These are phyloP conservation scores for Clavelina lepadiformis DNA, from an alignment of 23 tunicate species.

Conservation along the genomic window DNA sequence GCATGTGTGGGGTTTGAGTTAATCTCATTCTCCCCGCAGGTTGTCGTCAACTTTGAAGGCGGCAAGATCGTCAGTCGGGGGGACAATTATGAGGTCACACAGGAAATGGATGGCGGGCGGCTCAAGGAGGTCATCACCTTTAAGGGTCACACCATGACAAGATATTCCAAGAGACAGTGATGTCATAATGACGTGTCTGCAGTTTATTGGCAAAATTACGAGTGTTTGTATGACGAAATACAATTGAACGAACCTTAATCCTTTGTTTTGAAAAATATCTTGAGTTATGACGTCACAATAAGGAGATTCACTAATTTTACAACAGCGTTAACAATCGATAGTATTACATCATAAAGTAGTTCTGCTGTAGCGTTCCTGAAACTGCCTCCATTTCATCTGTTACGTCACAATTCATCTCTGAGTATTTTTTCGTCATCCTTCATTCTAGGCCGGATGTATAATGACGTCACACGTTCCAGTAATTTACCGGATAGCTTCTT, in stretches of 20 bases:
- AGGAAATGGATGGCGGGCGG: conserved; percentile 58
- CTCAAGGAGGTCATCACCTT: conserved; percentile 65
- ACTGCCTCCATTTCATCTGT: too few species aligned
- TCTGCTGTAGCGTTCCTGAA: too few species aligned
- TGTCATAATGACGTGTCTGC: too few species aligned
- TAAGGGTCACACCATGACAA: conserved; percentile 64
- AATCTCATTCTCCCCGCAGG: conserved; percentile 41
- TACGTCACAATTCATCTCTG: conserved; percentile 75
- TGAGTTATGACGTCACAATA: too few species aligned
- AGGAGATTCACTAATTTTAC: too few species aligned
- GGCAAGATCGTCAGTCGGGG: conserved; percentile 45
- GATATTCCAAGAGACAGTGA: conserved; percentile 29
- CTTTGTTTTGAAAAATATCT: too few species aligned
- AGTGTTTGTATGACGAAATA: too few species aligned
- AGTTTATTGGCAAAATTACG: too few species aligned
- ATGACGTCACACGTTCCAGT: conserved; percentile 49
- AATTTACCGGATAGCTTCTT: conserved; percentile 47
- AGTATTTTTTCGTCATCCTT: conserved; percentile 45
- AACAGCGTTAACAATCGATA: too few species aligned
- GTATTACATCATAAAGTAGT: too few species aligned
- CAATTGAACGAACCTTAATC: too few species aligned
- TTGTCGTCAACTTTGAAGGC: conserved; percentile 26
- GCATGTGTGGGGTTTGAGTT: too few species aligned
- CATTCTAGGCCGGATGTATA: conserved; percentile 54
- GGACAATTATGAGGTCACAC: conserved; percentile 18